These are phyloP conservation scores for Spatulosminthurus flaviceps DNA, from an alignment of 2,888 invertebrate genomes.

Conservation along the genomic window DNA sequence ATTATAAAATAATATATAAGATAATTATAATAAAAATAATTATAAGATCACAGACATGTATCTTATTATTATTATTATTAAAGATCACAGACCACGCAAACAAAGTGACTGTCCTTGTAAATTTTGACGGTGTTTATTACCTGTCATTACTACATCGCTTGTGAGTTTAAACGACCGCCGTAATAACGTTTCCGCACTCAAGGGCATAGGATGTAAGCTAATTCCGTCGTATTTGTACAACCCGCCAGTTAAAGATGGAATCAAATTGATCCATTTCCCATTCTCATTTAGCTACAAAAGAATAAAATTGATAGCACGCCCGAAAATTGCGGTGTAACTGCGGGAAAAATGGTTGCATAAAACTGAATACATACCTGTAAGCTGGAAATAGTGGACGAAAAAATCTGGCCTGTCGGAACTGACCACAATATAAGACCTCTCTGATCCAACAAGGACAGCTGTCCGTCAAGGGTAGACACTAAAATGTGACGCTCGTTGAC, in stretches of 20 bases:
- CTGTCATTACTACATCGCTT: slow-evolving; percentile 84
- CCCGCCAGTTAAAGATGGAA: slow-evolving; percentile 91
- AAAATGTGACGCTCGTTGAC: slow-evolving; percentile 74
- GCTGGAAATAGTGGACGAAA: slow-evolving; percentile 88
- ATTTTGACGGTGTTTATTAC: slow-evolving; percentile 65
- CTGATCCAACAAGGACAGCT: slow-evolving; percentile 79
- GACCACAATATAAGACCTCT: slow-evolving; percentile 81
- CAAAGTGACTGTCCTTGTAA: too few relatives aligned
- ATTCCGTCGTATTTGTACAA: slow-evolving; percentile 92
- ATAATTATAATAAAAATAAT: too few relatives aligned
- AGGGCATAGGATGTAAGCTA: slow-evolving; percentile 82
- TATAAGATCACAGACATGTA: too few relatives aligned
- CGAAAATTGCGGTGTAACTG: too few relatives aligned
- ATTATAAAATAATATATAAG: background rate
- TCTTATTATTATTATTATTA: too few relatives aligned
- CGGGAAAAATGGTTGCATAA: background rate
- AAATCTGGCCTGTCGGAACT: slow-evolving; percentile 79
- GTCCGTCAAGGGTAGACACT: slow-evolving; percentile 91
- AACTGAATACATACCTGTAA: slow-evolving; percentile 74
- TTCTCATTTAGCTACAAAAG: slow-evolving; percentile 78
- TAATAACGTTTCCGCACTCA: slow-evolving; percentile 85
- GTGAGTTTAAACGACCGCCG: slow-evolving; percentile 84
- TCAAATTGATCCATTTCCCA: slow-evolving; percentile 86
- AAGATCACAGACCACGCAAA: too few relatives aligned
- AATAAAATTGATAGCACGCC: too few relatives aligned